Conservation (phyloP, 2,888 invertebrate genomes). For the Conchocele bisecta region DNA sequence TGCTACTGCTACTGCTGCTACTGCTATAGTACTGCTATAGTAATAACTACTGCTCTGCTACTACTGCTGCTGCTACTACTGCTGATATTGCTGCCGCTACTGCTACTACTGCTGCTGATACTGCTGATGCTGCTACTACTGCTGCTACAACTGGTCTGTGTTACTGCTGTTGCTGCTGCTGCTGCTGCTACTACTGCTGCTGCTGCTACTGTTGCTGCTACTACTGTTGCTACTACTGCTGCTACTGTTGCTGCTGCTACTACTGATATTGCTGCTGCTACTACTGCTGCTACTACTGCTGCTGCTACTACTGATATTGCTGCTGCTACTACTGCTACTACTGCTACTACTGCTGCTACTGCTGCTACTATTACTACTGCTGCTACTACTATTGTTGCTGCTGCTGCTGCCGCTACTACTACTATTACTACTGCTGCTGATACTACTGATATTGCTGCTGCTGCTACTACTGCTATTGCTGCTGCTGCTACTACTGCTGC, state of each 20-base stretch:
- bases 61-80: no score
- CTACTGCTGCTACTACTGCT: conserved; percentile 19
- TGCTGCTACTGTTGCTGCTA: conserved; percentile 14
- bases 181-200: conserved; percentile 7
- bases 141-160: no score
- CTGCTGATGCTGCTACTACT: no score
- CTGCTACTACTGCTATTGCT: conserved; percentile 17
- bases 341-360: conserved; percentile 25
- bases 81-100: no score
- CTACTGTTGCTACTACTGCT: conserved; percentile 19
- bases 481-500: conserved; percentile 8
- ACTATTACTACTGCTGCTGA: no score
- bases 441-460: no score
- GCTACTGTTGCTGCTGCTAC: no score
- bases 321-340: conserved; percentile 20
- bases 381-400: conserved; percentile 15
- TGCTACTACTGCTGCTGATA: no score
- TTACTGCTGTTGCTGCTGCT: conserved; percentile 13
- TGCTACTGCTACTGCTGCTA: conserved; percentile 21
- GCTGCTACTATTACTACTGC: conserved; percentile 9
- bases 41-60: conserved; percentile 15
- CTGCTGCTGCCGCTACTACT: conserved; percentile 16
- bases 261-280: conserved; percentile 11
- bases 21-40: no score
- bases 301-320: no score